These are phyloP conservation scores for Pteromalus puparum DNA, from an alignment of 1,140 invertebrate species.

Conservation along the genomic window DNA sequence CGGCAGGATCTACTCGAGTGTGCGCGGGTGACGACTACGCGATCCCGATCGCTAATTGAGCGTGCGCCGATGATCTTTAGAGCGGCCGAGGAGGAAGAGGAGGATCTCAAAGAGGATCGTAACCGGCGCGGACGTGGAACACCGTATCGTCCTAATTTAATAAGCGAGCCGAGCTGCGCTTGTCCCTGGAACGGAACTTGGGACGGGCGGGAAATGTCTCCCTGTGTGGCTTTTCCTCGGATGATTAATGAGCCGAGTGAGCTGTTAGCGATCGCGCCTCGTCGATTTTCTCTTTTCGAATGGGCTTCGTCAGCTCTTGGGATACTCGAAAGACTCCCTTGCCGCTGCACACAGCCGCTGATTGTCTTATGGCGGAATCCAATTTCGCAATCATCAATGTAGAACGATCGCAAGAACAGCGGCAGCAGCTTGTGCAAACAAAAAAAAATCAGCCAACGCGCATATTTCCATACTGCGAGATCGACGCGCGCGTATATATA, in stretches of 20 bases:
- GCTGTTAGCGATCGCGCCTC: not conserved
- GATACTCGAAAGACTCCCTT: too few relatives aligned
- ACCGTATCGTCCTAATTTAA: constrained; percentile 67
- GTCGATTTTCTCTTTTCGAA: not conserved
- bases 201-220: not conserved
- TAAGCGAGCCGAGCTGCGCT: constrained; percentile 59
- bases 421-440: constrained; percentile 44
- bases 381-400: constrained; percentile 50
- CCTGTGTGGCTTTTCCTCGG: not conserved
- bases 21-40: constrained; percentile 60
- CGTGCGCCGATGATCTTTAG: constrained; percentile 69
- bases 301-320: not conserved
- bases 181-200: too few relatives aligned
- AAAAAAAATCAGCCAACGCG: constrained; percentile 9
- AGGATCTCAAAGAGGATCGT: too few relatives aligned
- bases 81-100: constrained; percentile 40
- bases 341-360: too few relatives aligned
- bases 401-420: constrained; percentile 40
- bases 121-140: constrained; percentile 64
- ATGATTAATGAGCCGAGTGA: constrained; percentile 24
- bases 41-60: constrained; percentile 72
- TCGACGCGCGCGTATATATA: not conserved
- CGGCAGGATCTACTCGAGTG: constrained; percentile 21
- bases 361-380: constrained; percentile 53
- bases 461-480: not conserved